Conservation (phyloP, 2,797 vertebrate genomes). For the Xenentodon cancila region DNA sequence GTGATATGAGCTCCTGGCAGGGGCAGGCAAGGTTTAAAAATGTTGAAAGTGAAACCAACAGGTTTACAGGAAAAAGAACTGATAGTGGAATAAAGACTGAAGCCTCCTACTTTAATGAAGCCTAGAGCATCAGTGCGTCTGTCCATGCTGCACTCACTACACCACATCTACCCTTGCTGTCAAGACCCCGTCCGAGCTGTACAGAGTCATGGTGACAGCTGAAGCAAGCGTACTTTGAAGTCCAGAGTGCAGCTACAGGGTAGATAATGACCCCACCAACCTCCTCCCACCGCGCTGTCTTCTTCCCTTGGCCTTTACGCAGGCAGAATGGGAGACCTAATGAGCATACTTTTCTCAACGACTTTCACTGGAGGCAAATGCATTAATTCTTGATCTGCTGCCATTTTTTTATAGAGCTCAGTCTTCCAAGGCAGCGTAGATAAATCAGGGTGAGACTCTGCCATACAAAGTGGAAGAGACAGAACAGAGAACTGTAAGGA, state of each 20-base stretch:
- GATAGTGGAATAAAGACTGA: slow-evolving; percentile 16
- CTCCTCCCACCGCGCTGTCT: slow-evolving; percentile 51
- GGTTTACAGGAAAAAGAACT: slow-evolving; percentile 16
- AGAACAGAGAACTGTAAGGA: slow-evolving; percentile 12
- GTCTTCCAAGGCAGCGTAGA: slow-evolving; percentile 33
- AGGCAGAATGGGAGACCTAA: slow-evolving; percentile 50
- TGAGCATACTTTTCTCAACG: slow-evolving; percentile 64
- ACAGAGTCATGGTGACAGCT: slow-evolving; percentile 48
- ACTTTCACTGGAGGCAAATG: slow-evolving; percentile 62
- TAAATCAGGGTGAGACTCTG: slow-evolving; percentile 40
- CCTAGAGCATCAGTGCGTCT: slow-evolving; percentile 11
- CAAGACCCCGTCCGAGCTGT: slow-evolving; percentile 47
- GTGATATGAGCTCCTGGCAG: slow-evolving; percentile 5
- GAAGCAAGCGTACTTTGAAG: slow-evolving; percentile 65
- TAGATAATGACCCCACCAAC: slow-evolving; percentile 65
- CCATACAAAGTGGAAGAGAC: slow-evolving; percentile 14
- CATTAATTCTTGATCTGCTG: slow-evolving; percentile 60
- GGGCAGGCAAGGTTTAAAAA: slow-evolving; percentile 19
- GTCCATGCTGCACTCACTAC: slow-evolving; percentile 27
- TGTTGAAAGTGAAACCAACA: slow-evolving; percentile 7
- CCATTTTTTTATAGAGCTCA: slow-evolving; percentile 42
- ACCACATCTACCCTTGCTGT: slow-evolving; percentile 54
- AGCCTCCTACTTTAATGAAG: slow-evolving; percentile 57
- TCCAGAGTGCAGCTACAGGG: slow-evolving; percentile 52
- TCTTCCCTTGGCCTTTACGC: slow-evolving; percentile 27